Base-by-base conservation (phyloP, 2,888 invertebrate species). In the Mythimna impura region DNA sequence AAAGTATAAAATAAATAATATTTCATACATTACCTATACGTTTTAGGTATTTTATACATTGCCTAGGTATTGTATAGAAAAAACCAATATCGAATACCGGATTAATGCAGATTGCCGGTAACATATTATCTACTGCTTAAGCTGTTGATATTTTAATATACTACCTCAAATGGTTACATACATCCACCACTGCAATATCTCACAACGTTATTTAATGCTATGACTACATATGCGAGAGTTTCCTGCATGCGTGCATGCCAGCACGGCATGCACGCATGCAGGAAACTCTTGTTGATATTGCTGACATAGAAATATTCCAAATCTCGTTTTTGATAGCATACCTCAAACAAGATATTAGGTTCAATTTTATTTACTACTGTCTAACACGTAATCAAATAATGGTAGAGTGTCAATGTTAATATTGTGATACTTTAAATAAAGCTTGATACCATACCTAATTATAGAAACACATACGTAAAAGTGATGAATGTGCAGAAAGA, bases 341-440 rank as follows among this genome's bases (percentile, higher is more conserved):
- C 50, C 30, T 65, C 55, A 80, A 78, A 68, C 75, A 81, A 68
- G 61, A 68, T 63, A 73, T 66, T 66, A 47, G 20, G 80, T 66
- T 47, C 43, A 61, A 73, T 66, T 70, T 20, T 54, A 66, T 80
- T 58, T 80, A 63, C 52, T 36, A 47, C 12, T 61, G 73, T 55
- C 63, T 73, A 73, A 58, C 66, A 58, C 62, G 17, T 60, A 12
- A 25, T 63, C 54, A 80, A 73, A 66, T 73, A 77, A 63, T 60
- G 64, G 50, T 61, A 8, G 50, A 47, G 55, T 54, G 43, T 60
- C 69, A 47, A 12, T 52, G 71, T 34, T 71, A 62, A 78, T 61
- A 30, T 64, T 60, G 30, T 43, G 47, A 64, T 64, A 58, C 63
- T 79, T 58, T 30, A 72, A 71, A 71, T 75, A 71, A 71, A 76